phyloP scores from a whole-genome alignment of 2,888 invertebrate genomes.

The Agelastica alni region DNA sequence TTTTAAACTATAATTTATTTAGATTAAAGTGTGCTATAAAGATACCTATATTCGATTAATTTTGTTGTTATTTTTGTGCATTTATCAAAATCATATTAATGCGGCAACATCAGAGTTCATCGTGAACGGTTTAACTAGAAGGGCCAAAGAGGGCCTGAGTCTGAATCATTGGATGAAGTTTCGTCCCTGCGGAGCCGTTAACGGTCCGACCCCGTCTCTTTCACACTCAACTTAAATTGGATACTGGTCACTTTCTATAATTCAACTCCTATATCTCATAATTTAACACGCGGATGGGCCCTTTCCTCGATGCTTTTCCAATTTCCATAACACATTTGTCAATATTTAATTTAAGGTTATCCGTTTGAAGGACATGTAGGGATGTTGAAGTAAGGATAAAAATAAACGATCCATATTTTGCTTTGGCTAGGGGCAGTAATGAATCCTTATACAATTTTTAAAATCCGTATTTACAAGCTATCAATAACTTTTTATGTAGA shows the following conservation, averaged over 20 bases:
- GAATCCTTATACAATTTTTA: no score
- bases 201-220: slow-evolving; percentile 55
- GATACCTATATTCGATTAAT: no score
- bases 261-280: slow-evolving; percentile 58
- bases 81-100: no score
- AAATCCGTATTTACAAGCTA: not conserved
- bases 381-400: no score
- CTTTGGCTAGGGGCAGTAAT: no score
- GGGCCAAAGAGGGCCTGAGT: slow-evolving; percentile 37
- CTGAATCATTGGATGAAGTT: slow-evolving; percentile 57
- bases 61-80: no score
- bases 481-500: no score
- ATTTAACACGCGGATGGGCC: slow-evolving; percentile 43
- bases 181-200: slow-evolving; percentile 55
- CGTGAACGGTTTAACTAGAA: slow-evolving; percentile 16
- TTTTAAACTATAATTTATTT: no score
- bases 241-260: slow-evolving; percentile 59
- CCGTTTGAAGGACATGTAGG: no score
- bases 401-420: no score
- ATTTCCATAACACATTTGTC: slow-evolving; percentile 33
- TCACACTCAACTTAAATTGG: slow-evolving; percentile 58
- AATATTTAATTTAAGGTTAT: slow-evolving; percentile 20
- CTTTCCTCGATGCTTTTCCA: slow-evolving; percentile 32
- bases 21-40: no score
- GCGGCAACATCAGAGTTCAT: slow-evolving; percentile 9